Conservation (phyloP, 2,888 invertebrate species). For the Subacronicta megacephala region DNA sequence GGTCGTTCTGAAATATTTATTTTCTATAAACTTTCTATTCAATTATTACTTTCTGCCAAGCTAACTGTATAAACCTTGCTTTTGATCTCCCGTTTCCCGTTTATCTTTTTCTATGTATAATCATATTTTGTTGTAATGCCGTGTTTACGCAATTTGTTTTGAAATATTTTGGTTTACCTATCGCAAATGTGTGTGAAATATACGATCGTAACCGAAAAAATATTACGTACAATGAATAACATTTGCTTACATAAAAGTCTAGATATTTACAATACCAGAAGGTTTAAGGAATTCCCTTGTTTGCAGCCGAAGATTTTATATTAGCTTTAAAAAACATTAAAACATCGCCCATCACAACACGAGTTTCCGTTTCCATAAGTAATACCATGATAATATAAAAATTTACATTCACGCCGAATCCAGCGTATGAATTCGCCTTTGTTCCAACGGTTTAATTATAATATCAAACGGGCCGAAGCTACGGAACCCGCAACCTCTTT, state of each 20-base stretch:
- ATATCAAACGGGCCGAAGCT: slow-evolving; percentile 55
- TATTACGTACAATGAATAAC: slow-evolving; percentile 8
- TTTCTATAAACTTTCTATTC: not conserved
- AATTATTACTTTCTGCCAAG: not conserved
- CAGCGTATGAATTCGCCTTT: slow-evolving; percentile 41
- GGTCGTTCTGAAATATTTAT: slow-evolving; percentile 8
- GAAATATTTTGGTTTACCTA: slow-evolving; percentile 10
- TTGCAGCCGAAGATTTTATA: slow-evolving; percentile 17
- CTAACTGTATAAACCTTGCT: too few relatives aligned
- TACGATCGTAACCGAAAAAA: slow-evolving; percentile 1
- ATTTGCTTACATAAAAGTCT: slow-evolving; percentile 10
- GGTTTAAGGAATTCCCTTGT: slow-evolving; percentile 21
- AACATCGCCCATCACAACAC: slow-evolving; percentile 7
- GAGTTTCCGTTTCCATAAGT: slow-evolving; percentile 23
- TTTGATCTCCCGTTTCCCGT: not conserved
- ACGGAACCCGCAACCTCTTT: slow-evolving; percentile 59
- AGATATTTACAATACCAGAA: slow-evolving; percentile 4
- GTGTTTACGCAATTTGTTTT: slow-evolving; percentile 7
- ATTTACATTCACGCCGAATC: slow-evolving; percentile 46
- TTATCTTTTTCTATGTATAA: slow-evolving; percentile 1
- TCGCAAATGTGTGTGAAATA: not conserved
- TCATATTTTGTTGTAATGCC: not conserved
- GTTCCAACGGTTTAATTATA: slow-evolving; percentile 54
- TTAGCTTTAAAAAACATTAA: slow-evolving; percentile 18
- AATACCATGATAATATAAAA: slow-evolving; percentile 45